Conservation (phyloP, 2,113 vertebrate genomes). For the Tonatia bakeri region DNA sequence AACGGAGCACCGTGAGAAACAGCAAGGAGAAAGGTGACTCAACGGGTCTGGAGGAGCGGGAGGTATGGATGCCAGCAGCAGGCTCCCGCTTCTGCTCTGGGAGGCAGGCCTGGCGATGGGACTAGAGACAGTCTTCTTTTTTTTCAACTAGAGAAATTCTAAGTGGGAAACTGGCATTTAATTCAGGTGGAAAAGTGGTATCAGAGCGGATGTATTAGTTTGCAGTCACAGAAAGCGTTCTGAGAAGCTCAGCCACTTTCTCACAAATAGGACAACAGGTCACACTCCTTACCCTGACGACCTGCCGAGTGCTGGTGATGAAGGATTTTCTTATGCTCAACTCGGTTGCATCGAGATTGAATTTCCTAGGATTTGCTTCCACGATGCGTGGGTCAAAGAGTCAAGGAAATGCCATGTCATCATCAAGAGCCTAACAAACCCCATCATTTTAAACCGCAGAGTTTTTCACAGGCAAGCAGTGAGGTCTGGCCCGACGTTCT, state of each 20-base stretch:
- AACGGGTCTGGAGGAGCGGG: neutral
- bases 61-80: neutral
- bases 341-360: constrained; percentile 92
- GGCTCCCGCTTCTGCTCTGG: neutral
- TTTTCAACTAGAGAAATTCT: neutral
- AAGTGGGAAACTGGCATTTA: neutral
- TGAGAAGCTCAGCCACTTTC: neutral
- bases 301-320: constrained; percentile 91
- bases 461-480: neutral
- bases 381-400: constrained; percentile 88
- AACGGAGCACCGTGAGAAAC: neutral
- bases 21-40: neutral
- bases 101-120: neutral
- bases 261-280: neutral
- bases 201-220: neutral
- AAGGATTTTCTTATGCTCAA: constrained; percentile 94
- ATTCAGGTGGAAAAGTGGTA: neutral
- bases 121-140: neutral
- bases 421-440: neutral
- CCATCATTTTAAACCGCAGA: neutral
- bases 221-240: neutral
- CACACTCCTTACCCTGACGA: constrained; percentile 87
- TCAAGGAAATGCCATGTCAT: constrained; percentile 75
- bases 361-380: constrained; percentile 97
- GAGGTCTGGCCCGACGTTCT: neutral